Conservation (phyloP, 2,888 invertebrate genomes). For the Macaria liturata region DNA sequence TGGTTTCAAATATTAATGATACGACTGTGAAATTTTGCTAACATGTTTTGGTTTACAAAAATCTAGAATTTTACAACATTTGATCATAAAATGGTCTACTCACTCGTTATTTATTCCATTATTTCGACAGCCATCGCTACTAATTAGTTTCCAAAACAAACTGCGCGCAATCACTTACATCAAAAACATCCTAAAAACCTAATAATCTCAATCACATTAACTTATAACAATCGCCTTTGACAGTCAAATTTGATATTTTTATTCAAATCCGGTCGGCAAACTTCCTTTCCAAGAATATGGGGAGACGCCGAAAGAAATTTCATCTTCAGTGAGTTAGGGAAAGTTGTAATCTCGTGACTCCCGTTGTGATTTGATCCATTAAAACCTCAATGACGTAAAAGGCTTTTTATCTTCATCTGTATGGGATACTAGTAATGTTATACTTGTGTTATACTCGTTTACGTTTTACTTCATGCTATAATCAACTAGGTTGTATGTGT, state of each 20-base stretch:
- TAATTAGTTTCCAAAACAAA: no score
- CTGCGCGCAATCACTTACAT: no score
- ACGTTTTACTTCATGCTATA: no score
- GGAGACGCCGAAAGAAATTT: constrained; percentile 34
- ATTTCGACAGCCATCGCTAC: no score
- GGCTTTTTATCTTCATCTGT: constrained; percentile 32
- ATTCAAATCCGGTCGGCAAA: constrained; percentile 27
- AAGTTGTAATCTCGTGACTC: constrained; percentile 43
- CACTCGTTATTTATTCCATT: no score
- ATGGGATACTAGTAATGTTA: constrained; percentile 7
- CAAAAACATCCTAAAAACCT: no score
- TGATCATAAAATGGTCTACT: no score
- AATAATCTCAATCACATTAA: constrained; percentile 7
- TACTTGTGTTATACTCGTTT: constrained; percentile 1
- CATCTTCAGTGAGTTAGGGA: constrained; percentile 35
- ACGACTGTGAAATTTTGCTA: no score
- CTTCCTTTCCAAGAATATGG: constrained; percentile 32
- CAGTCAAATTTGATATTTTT: constrained; percentile 16
- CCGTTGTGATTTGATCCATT: constrained; percentile 40
- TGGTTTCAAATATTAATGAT: no score
- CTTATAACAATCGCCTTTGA: constrained; percentile 4
- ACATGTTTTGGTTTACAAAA: no score
- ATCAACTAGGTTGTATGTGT: no score
- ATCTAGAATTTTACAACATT: no score
- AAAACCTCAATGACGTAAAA: constrained; percentile 39